Evolutionary conservation across 2,888 invertebrate species (phyloP).

Genomic region (Callyntrura sp.): DNA sequence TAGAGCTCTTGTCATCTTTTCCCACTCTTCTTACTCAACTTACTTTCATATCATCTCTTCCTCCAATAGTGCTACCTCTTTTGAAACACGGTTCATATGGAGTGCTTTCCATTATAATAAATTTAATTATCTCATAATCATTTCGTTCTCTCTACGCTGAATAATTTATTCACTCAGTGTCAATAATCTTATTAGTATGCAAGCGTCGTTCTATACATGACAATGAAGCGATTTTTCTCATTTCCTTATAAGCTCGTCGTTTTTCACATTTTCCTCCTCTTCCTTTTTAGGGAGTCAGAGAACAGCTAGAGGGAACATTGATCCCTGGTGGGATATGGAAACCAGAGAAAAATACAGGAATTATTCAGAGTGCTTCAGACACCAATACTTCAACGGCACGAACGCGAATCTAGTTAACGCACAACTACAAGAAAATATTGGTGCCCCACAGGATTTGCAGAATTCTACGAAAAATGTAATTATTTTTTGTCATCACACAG

Average conservation of each 20-base stretch:
- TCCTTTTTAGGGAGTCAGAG: conserved; percentile 68
- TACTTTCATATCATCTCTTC: background rate
- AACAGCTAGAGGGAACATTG: conserved; percentile 62
- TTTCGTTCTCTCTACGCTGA: background rate
- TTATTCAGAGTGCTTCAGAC: conserved; percentile 66
- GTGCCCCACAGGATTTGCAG: background rate
- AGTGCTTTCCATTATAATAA: background rate
- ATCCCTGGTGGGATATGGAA: conserved; percentile 76
- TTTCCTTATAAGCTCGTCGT: background rate
- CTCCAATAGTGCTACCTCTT: too few relatives aligned
- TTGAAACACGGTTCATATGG: background rate
- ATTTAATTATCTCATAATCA: background rate
- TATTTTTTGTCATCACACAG: background rate
- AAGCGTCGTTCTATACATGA: background rate
- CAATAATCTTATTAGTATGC: conserved; percentile 3
- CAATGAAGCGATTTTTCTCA: background rate
- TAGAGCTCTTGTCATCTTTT: background rate
- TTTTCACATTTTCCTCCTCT: background rate
- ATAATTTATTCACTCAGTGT: too few relatives aligned
- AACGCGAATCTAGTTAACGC: background rate
- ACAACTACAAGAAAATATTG: background rate
- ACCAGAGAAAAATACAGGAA: conserved; percentile 73
- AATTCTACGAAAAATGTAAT: background rate
- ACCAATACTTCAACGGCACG: conserved; percentile 44
- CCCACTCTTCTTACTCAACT: background rate